Percentiles rank a stretch among this genome's conserved stretches.
Conservation (phyloP, 2,797 vertebrate species). For the Calcarius lapponicus region DNA sequence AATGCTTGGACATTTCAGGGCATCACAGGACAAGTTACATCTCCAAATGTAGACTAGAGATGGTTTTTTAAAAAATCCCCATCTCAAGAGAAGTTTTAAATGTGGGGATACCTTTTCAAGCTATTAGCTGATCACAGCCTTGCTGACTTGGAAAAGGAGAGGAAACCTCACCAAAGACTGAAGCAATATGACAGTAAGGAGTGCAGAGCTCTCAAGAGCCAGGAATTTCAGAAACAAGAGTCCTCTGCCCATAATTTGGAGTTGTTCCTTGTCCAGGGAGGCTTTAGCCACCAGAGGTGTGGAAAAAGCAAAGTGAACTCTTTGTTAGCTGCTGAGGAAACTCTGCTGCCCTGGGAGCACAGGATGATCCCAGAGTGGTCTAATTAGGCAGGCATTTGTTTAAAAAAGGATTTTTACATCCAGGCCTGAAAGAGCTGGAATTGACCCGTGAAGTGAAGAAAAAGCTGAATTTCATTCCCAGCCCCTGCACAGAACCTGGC, state of each 20-base stretch:
- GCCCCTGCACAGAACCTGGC: neutral
- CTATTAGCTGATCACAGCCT: neutral
- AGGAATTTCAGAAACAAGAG: neutral
- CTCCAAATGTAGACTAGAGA: neutral
- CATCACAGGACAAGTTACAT: neutral
- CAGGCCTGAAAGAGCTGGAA: neutral
- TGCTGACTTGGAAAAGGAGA: neutral
- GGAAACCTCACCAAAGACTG: neutral
- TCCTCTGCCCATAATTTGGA: neutral
- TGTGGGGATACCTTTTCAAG: neutral
- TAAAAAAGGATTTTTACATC: neutral
- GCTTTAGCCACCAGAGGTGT: neutral
- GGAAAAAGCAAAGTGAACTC: neutral
- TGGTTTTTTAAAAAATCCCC: neutral
- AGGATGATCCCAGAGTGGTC: neutral
- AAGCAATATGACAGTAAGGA: neutral
- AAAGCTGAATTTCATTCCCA: neutral
- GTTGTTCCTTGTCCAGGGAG: neutral
- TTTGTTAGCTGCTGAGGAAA: neutral
- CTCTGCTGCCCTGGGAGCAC: neutral
- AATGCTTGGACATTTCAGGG: neutral
- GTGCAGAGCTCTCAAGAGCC: neutral
- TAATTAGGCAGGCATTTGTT: conserved; percentile 4
- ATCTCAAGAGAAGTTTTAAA: neutral
- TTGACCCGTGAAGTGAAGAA: neutral